Evolutionary conservation across 2,888 invertebrate genomes (phyloP).

Genomic region (Oscheius sp.): DNA sequence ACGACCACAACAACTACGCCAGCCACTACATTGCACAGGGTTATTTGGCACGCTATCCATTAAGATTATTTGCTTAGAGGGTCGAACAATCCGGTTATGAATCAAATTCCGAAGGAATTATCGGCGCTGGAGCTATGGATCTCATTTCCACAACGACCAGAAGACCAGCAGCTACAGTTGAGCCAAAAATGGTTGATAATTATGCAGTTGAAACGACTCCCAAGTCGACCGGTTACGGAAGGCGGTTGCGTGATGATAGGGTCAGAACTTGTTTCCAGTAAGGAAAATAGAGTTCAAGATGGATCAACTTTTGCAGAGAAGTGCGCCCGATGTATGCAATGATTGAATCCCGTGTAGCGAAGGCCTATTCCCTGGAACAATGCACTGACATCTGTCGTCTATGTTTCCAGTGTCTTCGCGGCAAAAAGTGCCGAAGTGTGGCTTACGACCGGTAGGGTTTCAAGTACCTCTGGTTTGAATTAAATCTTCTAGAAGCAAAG

Average conservation of each 20-base stretch:
- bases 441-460: conserved; percentile 55
- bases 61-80: not conserved
- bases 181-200: conserved; percentile 19
- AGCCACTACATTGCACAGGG: not conserved
- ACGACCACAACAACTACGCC: not conserved
- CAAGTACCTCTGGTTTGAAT: not conserved
- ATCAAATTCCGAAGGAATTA: conserved; percentile 42
- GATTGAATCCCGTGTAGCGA: conserved; percentile 46
- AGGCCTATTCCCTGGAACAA: conserved; percentile 55
- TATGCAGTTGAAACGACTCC: conserved; percentile 32
- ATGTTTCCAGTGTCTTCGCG: conserved; percentile 48
- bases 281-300: not conserved
- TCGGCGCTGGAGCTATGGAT: conserved; percentile 24
- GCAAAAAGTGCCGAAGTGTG: conserved; percentile 50
- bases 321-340: conserved; percentile 42
- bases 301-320: conserved; percentile 37
- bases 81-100: conserved; percentile 50
- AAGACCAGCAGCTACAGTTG: not conserved
- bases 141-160: not conserved
- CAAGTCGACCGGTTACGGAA: conserved; percentile 42
- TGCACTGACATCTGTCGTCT: conserved; percentile 58
- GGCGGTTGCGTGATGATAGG: conserved; percentile 43
- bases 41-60: not conserved
- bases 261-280: conserved; percentile 49
- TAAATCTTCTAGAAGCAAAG: conserved; percentile 39